Evolutionary conservation across 2,888 invertebrate species (phyloP), one percentile per base, ranked within the genome.

Genomic region (Fissipunctia ypsillon): DNA sequence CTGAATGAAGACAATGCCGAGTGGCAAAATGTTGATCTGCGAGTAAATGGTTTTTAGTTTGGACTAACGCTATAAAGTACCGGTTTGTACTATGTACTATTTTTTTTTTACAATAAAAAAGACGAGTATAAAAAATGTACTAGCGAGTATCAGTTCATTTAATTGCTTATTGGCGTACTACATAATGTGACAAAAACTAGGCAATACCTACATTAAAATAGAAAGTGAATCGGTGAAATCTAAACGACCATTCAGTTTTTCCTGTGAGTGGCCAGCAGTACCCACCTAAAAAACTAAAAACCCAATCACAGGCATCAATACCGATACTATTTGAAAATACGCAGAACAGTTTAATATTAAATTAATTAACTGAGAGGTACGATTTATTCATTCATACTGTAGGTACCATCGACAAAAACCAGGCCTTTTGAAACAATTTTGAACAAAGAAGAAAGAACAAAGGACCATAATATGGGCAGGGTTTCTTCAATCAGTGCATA

Each of bases 201-300:
- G 45, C 52, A 19, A 76, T 82, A 76, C 80, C 80, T 83, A 76
- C 80, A 83, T 83, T 76, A 48, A 50, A 80, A 41, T 71, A 80
- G 83, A 82, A 83, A 82, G 80, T 59, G 25, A 65, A 56, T 67
- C 22, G 41, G 31, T 59, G 41, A 81, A 73, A 77, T 78, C 22
- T 57, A n/a, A 63, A 57, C 3, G 0, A 19, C 7, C 3, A 64
- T 7, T 28, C 6, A 14, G 14, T 14, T 45, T 63, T 60, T 52
- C 22, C 52, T 63, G 5, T 63, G 16, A 19, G 25, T 41, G 12
- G 25, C 1, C 9, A 54, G 43, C 4, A 61, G 35, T n/a, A n/a
- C 1, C 9, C 45, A 52, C 12, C 4, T n/a, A 25, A 31, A 57
- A 35, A 0, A 9, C 0, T 22, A 41, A 73, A 38, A 41, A 73